Evolutionary conservation across 2,113 vertebrate species (phyloP).

Genomic region (Ochotona curzoniae): DNA sequence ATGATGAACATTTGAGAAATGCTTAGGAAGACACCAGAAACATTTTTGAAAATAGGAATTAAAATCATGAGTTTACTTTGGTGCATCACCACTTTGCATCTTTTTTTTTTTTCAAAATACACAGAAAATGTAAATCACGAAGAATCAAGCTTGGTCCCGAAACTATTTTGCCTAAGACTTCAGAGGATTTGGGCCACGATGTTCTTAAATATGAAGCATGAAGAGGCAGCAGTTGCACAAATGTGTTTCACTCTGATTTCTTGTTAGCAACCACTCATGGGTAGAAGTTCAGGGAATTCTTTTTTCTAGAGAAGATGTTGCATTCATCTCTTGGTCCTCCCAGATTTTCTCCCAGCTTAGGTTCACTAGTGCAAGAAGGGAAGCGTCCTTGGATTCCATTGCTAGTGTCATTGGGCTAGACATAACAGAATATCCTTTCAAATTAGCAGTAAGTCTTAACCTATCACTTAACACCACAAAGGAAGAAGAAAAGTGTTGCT

Average conservation of each 20-base stretch:
- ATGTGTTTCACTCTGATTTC: rapidly evolving
- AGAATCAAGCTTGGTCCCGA: no score
- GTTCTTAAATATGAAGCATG: rapidly evolving
- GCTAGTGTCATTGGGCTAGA: not conserved
- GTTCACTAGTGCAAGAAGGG: not conserved
- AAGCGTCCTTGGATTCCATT: rapidly evolving
- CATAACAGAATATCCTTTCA: not conserved
- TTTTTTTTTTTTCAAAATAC: no score
- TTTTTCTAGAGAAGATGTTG: not conserved
- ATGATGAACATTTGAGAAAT: rapidly evolving
- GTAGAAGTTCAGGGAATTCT: rapidly evolving
- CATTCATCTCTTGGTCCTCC: no score
- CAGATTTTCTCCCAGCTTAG: rapidly evolving
- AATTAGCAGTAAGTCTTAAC: not conserved
- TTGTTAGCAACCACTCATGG: rapidly evolving
- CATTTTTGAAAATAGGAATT: no score
- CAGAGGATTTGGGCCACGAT: not conserved
- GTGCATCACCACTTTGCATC: no score
- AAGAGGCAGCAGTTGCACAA: rapidly evolving
- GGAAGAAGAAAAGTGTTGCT: no score
- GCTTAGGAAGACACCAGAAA: no score
- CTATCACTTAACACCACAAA: not conserved
- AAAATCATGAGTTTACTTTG: no score
- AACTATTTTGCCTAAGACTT: no score
- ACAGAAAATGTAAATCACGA: no score